Percentiles rank a stretch among this genome's conserved stretches.
Evolutionary conservation across 2,113 vertebrate genomes (phyloP).

Genomic region (Hippopotamus amphibius): DNA sequence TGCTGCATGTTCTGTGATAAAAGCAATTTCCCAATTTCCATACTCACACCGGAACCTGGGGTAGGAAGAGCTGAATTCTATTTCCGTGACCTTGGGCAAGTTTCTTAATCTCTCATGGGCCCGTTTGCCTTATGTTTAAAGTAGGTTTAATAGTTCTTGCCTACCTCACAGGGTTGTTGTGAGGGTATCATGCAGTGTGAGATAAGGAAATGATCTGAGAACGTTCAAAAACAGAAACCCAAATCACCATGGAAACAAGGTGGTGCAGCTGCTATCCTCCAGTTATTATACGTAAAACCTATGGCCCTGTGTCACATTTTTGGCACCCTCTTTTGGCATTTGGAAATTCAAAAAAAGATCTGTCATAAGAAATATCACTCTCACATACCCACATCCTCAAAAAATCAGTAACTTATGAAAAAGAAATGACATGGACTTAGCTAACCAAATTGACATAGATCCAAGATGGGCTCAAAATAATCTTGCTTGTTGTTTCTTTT

Average conservation of each 20-base stretch:
- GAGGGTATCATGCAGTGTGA: background rate
- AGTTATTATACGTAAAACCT: background rate
- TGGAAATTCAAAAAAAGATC: constrained; percentile 53
- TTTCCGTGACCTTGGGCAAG: background rate
- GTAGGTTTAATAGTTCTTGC: background rate
- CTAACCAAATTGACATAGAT: constrained; percentile 74
- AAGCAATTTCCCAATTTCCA: background rate
- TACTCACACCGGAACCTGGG: background rate
- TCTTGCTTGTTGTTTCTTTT: constrained; percentile 72
- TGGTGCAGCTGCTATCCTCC: background rate
- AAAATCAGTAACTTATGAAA: constrained; percentile 28
- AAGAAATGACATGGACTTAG: constrained; percentile 79
- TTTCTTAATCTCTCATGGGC: background rate
- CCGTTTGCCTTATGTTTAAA: background rate
- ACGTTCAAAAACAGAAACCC: background rate
- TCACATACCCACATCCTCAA: background rate
- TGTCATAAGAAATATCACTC: background rate
- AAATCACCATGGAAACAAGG: background rate
- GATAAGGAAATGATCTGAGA: background rate
- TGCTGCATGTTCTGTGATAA: background rate
- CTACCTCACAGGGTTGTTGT: background rate
- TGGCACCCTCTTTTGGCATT: constrained; percentile 44
- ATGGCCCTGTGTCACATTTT: background rate
- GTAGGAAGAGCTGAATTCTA: background rate
- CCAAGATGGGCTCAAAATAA: constrained; percentile 56